Base-by-base conservation (phyloP, 30 jellyfish, hydroid and myxozoan genomes). In the Aurelia aurita region DNA sequence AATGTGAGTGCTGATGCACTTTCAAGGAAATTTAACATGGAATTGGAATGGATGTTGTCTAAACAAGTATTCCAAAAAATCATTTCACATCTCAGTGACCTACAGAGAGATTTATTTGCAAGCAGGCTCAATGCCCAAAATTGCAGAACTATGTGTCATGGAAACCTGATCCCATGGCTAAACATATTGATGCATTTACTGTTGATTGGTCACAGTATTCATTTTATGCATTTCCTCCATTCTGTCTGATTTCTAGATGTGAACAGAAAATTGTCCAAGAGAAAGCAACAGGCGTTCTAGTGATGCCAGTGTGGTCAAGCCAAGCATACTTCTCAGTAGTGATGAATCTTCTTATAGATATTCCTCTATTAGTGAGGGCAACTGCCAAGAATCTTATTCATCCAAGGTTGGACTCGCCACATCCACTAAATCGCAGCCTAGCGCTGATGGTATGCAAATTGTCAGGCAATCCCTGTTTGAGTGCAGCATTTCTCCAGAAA, bases 141-240 rank as follows among this genome's bases (percentile, higher is more conserved):
- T 77, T 77, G 70, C 62, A 57, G n/a, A 31, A 44, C 44, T 77
- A 77, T 60, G 88, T 77, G 62, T 31, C 62, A 58, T 77, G 88
- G 88, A 55, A 58, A 77, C 81, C 88, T 54, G 88, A 27, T 58
- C 64, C 88, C 34, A 58, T 55, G 81, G 80, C 88, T 3, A 34
- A 54, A 23, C 26, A 55, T 66, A 58, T 77, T 77, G 88, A 77
- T 77, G 88, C 88, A 58, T 77, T 77, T 58, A 2, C 84, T 20
- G 27, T 76, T 23, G 28, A 15, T 76, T 76, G 77, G 88, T 26
- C 80, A 1, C 80, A 76, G 35, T 51, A 25, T 55, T 10, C 61
- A 54, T 22, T 54, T 55, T 77, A 58, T 77, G 88, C 88, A n/a
- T 77, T 77, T 77, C 67, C 88, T 25, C 81, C 81, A 23, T 77